Evolutionary conservation across 2,797 vertebrate species (phyloP), one percentile per base, ranked within the genome.

Genomic region (Pangasius macronema): DNA sequence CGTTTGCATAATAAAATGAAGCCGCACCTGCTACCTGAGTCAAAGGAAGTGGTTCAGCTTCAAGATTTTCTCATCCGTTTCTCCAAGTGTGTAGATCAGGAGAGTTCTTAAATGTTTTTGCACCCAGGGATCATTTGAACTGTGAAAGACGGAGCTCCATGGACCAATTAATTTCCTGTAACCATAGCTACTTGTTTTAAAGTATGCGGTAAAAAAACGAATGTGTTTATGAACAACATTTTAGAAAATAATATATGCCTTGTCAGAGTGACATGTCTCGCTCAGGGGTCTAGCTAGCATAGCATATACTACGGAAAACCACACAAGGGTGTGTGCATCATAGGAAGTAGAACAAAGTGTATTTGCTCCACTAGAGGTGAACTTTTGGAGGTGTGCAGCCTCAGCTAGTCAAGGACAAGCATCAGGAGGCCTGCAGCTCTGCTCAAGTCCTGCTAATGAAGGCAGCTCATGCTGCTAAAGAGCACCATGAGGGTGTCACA

Each of bases 371-470:
- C 88, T 91, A 90, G 90, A 91, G 88, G 91, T 95, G 94, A 95
- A 95, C 94, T 95, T 95, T 93, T 93, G 92, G 94, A 94, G 92
- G 92, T 93, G 91, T 92, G 93, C 93, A 94, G 94, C 93, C 92
- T 89, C 49, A 93, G 94, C 93, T 94, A 94, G 90, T 94, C 95
- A 96, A 96, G 96, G 95, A 96, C 95, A 95, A 94, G 95, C 94
- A 93, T 95, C 95, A 96, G 93, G 95, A 95, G 94, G 93, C 92
- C 91, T 84, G 79, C 42, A 61, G 94, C 93, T 93, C 90, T 94
- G 93, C 75, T 95, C 94, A 95, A 95, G 95, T 93, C 94, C 94
- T 95, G 94, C 94, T 96, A 96, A 96, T 96, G 95, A 95, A 95
- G 94, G 94, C 94, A 94, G 94, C 94, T 94, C 94, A 91, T 92